Evolutionary conservation across 2,113 vertebrate species (phyloP), one percentile per base, ranked within the genome.

Genomic region (Castor canadensis): DNA sequence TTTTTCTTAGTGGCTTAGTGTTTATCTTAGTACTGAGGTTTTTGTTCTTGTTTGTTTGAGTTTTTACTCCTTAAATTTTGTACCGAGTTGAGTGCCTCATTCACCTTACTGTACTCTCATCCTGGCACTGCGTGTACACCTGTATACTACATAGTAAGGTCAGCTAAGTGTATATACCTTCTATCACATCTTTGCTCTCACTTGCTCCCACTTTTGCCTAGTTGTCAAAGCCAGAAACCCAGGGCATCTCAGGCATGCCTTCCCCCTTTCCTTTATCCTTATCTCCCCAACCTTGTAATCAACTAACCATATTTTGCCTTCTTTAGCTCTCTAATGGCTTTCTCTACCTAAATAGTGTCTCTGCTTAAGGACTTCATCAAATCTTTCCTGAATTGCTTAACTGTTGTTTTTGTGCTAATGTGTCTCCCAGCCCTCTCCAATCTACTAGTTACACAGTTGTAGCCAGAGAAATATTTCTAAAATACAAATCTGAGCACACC

Each of bases 381-480:
- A 40, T 95, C 40, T 90, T 88, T 45, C 20, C 49, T 80, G 56
- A 93, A 79, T 66, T 83, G 35, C 66, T 83, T 60, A 58, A 66
- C 19, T 69, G 24, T 87, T 49, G 5, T 64, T 84, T 89, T 75
- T 83, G 3, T 71, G 32, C 35, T 9, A 9, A 19, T 28, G 1
- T 80, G 20, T 58, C 40, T 38, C 40, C 32, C 12, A 43, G 19
- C n/a, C 24, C 80, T 89, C 40, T 40, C 20, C 17, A 76, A 19
- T 69, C 26, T 87, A 20, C 71, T 83, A 28, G 67, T 91, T 60
- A 75, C 26, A 87, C 1, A 40, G 35, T 30, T 95, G 58, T 2
- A 60, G 49, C 13, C n/a, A 72, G 86, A 86, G 10, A 93, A 62
- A 40, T 52, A 54, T 45, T 93, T 94, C 77, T 88, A 54, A 96